A percentile compares a stretch with the other conserved stretches of the same genome.
Conservation (phyloP, 1,140 invertebrate species). For the Saccostrea echinata region DNA sequence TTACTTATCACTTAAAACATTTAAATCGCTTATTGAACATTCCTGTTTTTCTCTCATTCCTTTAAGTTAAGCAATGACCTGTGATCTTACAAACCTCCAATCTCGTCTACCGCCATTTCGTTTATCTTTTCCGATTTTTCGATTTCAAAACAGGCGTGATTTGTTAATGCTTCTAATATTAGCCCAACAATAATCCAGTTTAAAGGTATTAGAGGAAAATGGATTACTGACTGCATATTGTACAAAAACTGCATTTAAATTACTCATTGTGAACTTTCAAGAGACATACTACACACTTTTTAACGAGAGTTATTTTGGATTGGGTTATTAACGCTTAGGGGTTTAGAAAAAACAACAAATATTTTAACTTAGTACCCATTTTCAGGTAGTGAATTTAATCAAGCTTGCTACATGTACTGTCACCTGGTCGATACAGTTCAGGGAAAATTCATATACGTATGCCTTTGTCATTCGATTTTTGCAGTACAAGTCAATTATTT, state of each 20-base stretch:
- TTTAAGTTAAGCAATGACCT: slow-evolving; percentile 7
- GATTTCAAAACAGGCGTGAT: slow-evolving; percentile 13
- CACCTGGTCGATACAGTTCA: too few relatives aligned
- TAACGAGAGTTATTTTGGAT: background rate
- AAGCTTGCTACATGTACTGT: too few relatives aligned
- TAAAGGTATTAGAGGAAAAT: slow-evolving; percentile 21
- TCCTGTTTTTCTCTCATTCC: background rate
- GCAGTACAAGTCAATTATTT: too few relatives aligned
- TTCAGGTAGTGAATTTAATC: too few relatives aligned
- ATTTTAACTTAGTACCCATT: too few relatives aligned
- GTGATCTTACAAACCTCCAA: slow-evolving; percentile 12
- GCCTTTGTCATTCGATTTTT: too few relatives aligned
- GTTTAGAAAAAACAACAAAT: too few relatives aligned
- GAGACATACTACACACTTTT: background rate
- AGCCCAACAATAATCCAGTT: background rate
- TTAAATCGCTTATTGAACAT: slow-evolving; percentile 31
- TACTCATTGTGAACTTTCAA: background rate
- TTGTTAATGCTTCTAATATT: slow-evolving; percentile 29
- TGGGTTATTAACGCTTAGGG: too few relatives aligned
- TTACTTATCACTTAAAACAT: slow-evolving; percentile 38
- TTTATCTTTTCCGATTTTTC: slow-evolving; percentile 32
- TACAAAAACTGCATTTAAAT: slow-evolving; percentile 27
- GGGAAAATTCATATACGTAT: too few relatives aligned
- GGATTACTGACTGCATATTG: slow-evolving; percentile 9
- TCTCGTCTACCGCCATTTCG: background rate